phyloP scores from a whole-genome alignment of 2,888 invertebrate species.

The Cephus runcator region DNA sequence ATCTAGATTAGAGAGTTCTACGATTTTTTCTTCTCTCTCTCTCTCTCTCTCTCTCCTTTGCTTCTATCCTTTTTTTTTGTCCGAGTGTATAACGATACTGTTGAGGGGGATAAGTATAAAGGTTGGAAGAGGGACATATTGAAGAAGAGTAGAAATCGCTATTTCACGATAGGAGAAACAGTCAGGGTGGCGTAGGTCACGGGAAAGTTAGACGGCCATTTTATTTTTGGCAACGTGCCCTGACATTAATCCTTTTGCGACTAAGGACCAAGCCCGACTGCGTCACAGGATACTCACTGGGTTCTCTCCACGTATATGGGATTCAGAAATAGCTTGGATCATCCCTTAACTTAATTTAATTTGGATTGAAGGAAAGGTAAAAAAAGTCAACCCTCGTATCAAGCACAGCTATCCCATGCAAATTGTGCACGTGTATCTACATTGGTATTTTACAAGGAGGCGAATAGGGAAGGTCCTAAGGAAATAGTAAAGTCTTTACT shows the following conservation, averaged over 20 bases:
- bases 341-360: neutral
- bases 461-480: slow-evolving; percentile 19
- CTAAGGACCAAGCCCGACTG: slow-evolving; percentile 14
- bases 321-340: neutral
- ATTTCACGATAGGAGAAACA: neutral
- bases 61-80: neutral
- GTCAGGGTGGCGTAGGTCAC: neutral
- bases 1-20: neutral
- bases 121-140: neutral
- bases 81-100: neutral
- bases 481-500: neutral
- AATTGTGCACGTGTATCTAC: neutral
- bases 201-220: slow-evolving; percentile 28
- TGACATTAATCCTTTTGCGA: slow-evolving; percentile 54
- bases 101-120: neutral
- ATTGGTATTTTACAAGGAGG: slow-evolving; percentile 29
- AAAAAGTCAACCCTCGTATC: neutral
- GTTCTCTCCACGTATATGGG: neutral
- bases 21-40: neutral
- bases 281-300: neutral
- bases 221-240: slow-evolving; percentile 56
- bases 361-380: neutral
- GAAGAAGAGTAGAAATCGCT: neutral
- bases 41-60: too few relatives aligned
- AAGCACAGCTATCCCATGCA: neutral